These are phyloP conservation scores for Cyprinodon diabolis DNA, from an alignment of 2,797 vertebrate species.

Conservation along the genomic window DNA sequence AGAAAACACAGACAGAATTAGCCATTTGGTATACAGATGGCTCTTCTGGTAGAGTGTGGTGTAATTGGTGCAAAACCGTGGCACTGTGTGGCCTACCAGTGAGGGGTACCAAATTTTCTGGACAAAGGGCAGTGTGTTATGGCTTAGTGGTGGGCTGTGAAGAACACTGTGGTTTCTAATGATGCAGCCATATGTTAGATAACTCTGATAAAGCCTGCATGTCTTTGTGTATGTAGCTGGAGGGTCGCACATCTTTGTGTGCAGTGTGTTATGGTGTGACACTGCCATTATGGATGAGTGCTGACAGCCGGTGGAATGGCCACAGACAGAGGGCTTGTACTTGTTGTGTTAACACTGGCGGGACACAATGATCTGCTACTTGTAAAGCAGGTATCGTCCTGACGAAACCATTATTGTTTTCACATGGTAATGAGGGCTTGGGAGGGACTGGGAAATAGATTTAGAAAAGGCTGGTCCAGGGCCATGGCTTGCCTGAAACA, in stretches of 20 bases:
- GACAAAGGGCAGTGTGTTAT: slow-evolving; percentile 74
- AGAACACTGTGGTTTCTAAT: slow-evolving; percentile 65
- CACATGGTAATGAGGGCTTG: slow-evolving; percentile 86
- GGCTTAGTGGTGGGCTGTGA: slow-evolving; percentile 65
- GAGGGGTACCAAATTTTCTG: slow-evolving; percentile 74
- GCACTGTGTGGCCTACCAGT: slow-evolving; percentile 76
- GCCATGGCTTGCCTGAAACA: slow-evolving; percentile 65
- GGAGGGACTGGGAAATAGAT: slow-evolving; percentile 82
- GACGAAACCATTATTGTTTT: slow-evolving; percentile 88
- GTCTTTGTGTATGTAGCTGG: slow-evolving; percentile 76
- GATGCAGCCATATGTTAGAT: slow-evolving; percentile 78
- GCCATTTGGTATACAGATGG: slow-evolving; percentile 80
- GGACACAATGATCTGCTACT: slow-evolving; percentile 89
- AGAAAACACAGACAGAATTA: slow-evolving; percentile 67
- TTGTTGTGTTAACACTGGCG: slow-evolving; percentile 86
- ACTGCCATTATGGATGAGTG: slow-evolving; percentile 84
- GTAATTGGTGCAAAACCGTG: slow-evolving; percentile 79
- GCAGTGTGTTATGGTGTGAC: slow-evolving; percentile 78
- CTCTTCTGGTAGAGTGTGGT: slow-evolving; percentile 70
- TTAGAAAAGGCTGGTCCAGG: slow-evolving; percentile 80
- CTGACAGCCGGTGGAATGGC: slow-evolving; percentile 86
- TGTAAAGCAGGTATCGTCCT: slow-evolving; percentile 91
- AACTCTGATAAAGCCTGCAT: slow-evolving; percentile 74
- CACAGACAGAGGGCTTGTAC: slow-evolving; percentile 85
- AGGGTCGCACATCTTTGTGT: slow-evolving; percentile 80